Evolutionary conservation across 2,113 vertebrate species (phyloP), one percentile per base, ranked within the genome.

Genomic region (Calyptommatus sinebrachiatus): DNA sequence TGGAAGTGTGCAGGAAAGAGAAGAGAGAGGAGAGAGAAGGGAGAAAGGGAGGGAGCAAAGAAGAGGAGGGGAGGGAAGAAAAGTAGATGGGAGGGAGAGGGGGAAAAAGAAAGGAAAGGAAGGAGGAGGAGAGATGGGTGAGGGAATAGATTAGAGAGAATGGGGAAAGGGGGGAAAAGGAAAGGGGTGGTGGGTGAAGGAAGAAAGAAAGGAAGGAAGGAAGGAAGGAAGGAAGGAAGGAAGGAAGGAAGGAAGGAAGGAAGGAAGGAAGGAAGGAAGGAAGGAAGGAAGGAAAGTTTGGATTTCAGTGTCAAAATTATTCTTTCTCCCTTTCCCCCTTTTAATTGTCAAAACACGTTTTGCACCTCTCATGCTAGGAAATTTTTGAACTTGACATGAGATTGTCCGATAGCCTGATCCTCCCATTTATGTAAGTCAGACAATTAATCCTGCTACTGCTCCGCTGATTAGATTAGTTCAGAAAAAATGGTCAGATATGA

Each of bases 401-500:
- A 62, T 24, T 67, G 72, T 77, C 65, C 66, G 81, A 7, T 57
- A 73, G 78, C 72, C 31, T 41, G 82, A 69, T 8, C 20, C 24
- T 48, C 78, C 78, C 45, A 21, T 29, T 87, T 71, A 66, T 80
- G 87, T 71, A 46, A 41, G 45, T 53, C 45, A 71, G 45, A 80
- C 78, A 41, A 50, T 78, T 35, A 67, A 61, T 77, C 60, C 61
- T 62, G 62, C 69, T 71, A 61, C 50, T 20, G 26, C 26, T 78
- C 18, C 20, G 35, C 29, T 71, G 16, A 66, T 79, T 6, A 1
- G 69, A 75, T 31, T 21, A 31, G 8, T 63, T 14, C 69, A 18
- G 65, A 79, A 66, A 57, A 83, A 80, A 80, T 31, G 65, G 61
- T 57, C 26, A 20, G 63, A 14, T 24, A 41, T 73, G 77, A 79